Base-by-base conservation (phyloP, 2,113 vertebrate genomes). In the Crotalus helleri region DNA sequence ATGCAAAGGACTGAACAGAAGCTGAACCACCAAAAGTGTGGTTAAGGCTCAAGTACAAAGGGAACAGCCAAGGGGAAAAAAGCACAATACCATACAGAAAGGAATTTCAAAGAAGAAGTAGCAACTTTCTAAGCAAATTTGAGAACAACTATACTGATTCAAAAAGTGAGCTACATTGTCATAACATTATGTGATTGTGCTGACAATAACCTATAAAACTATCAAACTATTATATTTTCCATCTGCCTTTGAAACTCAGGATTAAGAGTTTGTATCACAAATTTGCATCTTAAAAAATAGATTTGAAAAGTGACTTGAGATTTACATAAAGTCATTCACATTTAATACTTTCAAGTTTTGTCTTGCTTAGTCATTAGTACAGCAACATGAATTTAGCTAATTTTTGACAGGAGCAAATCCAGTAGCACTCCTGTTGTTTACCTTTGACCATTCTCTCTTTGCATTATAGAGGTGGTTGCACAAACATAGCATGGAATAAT, bases 121-220 rank as follows among this genome's bases (percentile, higher is more conserved):
- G 3, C 23, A 95, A 54, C 57, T 5, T 33, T 87, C 11, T 0
- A 86, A 93, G 87, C 46, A 89, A 93, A 94, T 94, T 15, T 91
- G 51, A 26, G 51, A 26, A 8, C 44, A 46, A 89, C 94, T 46
- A 89, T 3, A 92, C 39, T 90, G 69, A 88, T 85, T 44, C 90
- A 92, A 54, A 51, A 46, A 85, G 91, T 51, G 46, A 90, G 58
- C 61, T 94, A 74, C 46, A 92, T n/a, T 61, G 53, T 74, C 49
- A 55, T 54, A 85, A 59, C 46, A 33, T n/a, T 93, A 64, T 61
- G n/a, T 2, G 54, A 90, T 21, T 0, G 0, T 2, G 49, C 49
- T 85, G 58, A 94, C 46, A 94, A 94, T 69, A 81, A 94, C 74
- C 33, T 55, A 91, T 9, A 93, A n/a, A 90, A 33, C 89, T 93